A percentile compares a stretch with the other conserved stretches of the same genome.
phyloP scores from a whole-genome alignment of 2,888 invertebrate genomes.

The Diadegma fenestrale region DNA sequence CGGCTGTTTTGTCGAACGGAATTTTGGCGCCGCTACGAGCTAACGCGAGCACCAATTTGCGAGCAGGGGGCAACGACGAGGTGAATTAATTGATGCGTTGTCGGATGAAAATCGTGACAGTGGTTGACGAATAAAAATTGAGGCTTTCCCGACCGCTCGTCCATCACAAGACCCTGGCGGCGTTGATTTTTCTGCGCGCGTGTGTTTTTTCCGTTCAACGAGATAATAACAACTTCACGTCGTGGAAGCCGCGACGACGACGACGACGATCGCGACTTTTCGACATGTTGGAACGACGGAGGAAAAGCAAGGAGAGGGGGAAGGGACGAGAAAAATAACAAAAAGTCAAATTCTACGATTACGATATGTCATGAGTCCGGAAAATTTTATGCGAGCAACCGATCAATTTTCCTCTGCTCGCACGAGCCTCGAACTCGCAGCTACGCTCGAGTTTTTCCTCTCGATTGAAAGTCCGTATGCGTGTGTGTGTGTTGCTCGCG shows the following conservation, averaged over 20 bases:
- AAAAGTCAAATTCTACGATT: background rate
- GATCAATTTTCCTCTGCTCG: slow-evolving; percentile 55
- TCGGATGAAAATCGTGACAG: slow-evolving; percentile 22
- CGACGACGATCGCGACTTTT: slow-evolving; percentile 28
- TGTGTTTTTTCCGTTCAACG: slow-evolving; percentile 11
- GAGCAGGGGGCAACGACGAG: slow-evolving; percentile 38
- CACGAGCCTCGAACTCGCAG: slow-evolving; percentile 1
- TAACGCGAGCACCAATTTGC: background rate
- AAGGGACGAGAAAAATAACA: background rate
- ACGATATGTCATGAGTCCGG: slow-evolving; percentile 30
- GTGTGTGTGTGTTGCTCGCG: background rate
- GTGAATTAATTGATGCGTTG: slow-evolving; percentile 25
- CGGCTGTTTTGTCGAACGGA: slow-evolving; percentile 34
- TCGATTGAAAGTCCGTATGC: background rate
- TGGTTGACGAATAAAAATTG: slow-evolving; percentile 28
- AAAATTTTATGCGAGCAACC: slow-evolving; percentile 24
- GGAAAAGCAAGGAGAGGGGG: background rate
- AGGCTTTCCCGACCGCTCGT: slow-evolving; percentile 64
- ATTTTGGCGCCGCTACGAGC: slow-evolving; percentile 60
- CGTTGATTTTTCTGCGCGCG: background rate
- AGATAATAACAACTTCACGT: slow-evolving; percentile 3
- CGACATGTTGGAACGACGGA: slow-evolving; percentile 24
- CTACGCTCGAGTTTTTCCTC: slow-evolving; percentile 7
- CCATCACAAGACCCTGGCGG: slow-evolving; percentile 47
- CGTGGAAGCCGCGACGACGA: slow-evolving; percentile 21